Percentiles rank a stretch among this genome's conserved stretches.
phyloP scores from a whole-genome alignment of 2,888 invertebrate species.

The Schizotus pectinicornis region DNA sequence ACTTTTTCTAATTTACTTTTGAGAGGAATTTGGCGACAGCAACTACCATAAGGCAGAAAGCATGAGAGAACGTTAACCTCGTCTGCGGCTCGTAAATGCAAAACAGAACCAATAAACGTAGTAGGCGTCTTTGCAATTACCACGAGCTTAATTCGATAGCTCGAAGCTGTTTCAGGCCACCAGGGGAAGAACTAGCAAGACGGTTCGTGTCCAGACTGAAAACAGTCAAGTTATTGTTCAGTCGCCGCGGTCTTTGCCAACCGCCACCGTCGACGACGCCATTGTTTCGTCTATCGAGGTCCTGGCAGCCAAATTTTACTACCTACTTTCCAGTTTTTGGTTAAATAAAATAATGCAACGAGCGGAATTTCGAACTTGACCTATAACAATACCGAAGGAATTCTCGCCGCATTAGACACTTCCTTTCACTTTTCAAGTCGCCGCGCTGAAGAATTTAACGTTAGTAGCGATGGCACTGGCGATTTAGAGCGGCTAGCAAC shows the following conservation, averaged over 20 bases:
- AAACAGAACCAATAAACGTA: conserved; percentile 23
- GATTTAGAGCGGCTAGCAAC: too few relatives aligned
- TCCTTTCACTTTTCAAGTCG: conserved; percentile 17
- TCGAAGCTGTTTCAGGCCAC: conserved; percentile 7
- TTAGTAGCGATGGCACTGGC: too few relatives aligned
- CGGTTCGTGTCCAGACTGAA: conserved; percentile 26
- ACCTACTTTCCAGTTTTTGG: too few relatives aligned
- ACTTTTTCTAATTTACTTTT: too few relatives aligned
- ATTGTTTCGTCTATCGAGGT: background rate
- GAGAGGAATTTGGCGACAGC: too few relatives aligned
- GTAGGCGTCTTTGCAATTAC: conserved; percentile 23
- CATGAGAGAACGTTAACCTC: conserved; percentile 14
- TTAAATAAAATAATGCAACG: too few relatives aligned
- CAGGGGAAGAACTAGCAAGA: conserved; percentile 11
- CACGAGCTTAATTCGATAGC: conserved; percentile 4
- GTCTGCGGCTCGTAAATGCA: conserved; percentile 17
- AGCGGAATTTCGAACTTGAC: conserved; percentile 13
- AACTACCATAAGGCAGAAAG: too few relatives aligned
- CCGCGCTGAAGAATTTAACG: conserved; percentile 3
- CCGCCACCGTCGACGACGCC: conserved; percentile 6
- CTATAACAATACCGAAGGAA: background rate
- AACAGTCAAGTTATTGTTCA: conserved; percentile 9
- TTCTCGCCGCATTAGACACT: conserved; percentile 8
- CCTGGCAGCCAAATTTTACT: too few relatives aligned
- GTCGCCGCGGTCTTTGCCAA: too few relatives aligned